Conservation (phyloP, 2,113 vertebrate species). For the Phodopus roborovskii region DNA sequence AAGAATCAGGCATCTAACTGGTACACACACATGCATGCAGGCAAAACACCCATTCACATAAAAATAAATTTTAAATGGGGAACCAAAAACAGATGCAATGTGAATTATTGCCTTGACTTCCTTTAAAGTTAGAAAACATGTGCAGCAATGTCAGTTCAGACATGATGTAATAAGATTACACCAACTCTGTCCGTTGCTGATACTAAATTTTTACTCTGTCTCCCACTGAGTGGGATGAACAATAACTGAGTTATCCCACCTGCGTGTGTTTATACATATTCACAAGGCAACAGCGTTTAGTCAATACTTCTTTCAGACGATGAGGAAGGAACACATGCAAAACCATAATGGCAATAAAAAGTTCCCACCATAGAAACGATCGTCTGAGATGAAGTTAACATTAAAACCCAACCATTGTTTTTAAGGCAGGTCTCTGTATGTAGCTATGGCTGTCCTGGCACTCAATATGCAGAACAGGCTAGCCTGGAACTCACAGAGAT, state of each 20-base stretch:
- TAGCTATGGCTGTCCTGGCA: not conserved
- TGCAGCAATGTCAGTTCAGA: not conserved
- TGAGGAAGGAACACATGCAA: not conserved
- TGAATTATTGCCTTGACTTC: conserved; percentile 33
- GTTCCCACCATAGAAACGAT: not conserved
- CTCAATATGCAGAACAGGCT: not conserved
- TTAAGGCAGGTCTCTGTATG: not conserved
- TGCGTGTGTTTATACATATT: conserved; percentile 31
- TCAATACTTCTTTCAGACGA: conserved; percentile 42
- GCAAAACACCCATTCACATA: not conserved
- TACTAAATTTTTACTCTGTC: conserved; percentile 46
- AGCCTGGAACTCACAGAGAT: not conserved
- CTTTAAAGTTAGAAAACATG: conserved; percentile 61
- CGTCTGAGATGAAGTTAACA: conserved; percentile 37
- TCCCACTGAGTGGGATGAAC: not conserved
- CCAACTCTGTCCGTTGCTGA: conserved; percentile 38
- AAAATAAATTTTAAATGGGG: not conserved
- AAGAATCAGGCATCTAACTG: not conserved
- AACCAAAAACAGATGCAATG: conserved; percentile 25
- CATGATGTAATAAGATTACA: conserved; percentile 44
- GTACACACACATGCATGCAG: not conserved
- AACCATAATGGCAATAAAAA: conserved; percentile 9
- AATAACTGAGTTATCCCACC: not conserved
- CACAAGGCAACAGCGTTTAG: conserved; percentile 9
- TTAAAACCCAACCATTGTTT: not conserved